Conservation (phyloP, 2,113 vertebrate species). For the Salvelinus fontinalis region DNA sequence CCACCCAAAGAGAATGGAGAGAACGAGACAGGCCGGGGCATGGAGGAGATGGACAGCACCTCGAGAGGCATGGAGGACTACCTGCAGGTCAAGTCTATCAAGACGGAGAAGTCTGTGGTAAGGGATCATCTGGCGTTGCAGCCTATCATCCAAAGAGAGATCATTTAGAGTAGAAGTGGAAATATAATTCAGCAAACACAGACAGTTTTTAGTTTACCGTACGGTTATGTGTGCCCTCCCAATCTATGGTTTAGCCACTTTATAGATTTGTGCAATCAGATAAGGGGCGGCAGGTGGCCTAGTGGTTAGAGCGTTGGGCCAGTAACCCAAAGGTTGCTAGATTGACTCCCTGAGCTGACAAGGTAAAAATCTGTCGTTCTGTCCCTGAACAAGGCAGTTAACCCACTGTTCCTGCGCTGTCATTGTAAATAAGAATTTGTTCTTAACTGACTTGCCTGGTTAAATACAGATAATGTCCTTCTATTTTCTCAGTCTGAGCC, state of each 20-base stretch:
- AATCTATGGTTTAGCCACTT: neutral
- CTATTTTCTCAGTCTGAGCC: neutral
- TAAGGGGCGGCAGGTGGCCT: too few relatives aligned
- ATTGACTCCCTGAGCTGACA: too few relatives aligned
- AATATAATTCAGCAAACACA: neutral
- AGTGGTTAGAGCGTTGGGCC: too few relatives aligned
- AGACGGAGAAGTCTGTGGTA: slow-evolving; percentile 95
- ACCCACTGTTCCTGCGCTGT: too few relatives aligned
- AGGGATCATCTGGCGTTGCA: slow-evolving; percentile 39
- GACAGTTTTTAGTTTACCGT: neutral
- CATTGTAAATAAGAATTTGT: too few relatives aligned
- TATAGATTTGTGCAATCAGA: slow-evolving; percentile 8
- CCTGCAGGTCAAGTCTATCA: slow-evolving; percentile 87
- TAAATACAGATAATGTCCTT: neutral
- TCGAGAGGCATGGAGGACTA: slow-evolving; percentile 82
- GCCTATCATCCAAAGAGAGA: too few relatives aligned
- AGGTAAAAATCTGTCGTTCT: too few relatives aligned
- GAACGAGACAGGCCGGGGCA: slow-evolving; percentile 74
- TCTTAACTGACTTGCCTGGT: too few relatives aligned
- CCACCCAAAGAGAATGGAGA: slow-evolving; percentile 81
- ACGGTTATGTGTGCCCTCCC: neutral
- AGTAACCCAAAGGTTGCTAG: too few relatives aligned
- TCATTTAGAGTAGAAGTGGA: neutral
- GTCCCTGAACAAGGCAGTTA: too few relatives aligned
- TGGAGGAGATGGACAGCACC: slow-evolving; percentile 75